A percentile compares a stretch with the other conserved stretches of the same genome.
These are phyloP conservation scores for Phoenicopterus ruber DNA, from an alignment of 2,113 vertebrate species.

Conservation along the genomic window DNA sequence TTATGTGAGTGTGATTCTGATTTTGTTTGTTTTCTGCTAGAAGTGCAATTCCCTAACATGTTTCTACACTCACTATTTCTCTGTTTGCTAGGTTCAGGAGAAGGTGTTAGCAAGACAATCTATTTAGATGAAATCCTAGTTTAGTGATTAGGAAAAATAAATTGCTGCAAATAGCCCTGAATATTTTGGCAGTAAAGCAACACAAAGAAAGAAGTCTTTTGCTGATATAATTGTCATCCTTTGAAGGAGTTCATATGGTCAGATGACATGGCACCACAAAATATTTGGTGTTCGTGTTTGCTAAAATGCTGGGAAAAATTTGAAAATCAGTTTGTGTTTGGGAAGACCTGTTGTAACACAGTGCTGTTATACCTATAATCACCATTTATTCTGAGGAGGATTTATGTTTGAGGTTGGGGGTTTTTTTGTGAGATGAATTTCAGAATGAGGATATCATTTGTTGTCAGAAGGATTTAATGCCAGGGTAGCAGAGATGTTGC, in stretches of 20 bases:
- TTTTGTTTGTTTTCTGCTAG: not conserved
- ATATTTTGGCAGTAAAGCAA: not conserved
- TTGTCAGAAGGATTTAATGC: not conserved
- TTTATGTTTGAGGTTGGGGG: not conserved
- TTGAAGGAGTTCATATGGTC: not conserved
- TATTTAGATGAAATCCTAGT: not conserved
- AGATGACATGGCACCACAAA: not conserved
- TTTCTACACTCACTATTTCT: not conserved
- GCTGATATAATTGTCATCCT: not conserved
- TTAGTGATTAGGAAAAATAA: not conserved
- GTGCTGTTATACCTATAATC: not conserved
- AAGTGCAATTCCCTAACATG: not conserved
- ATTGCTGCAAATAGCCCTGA: not conserved
- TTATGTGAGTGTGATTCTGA: not conserved
- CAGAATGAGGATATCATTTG: not conserved
- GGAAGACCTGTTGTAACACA: not conserved
- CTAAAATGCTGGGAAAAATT: not conserved
- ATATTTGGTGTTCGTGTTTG: not conserved
- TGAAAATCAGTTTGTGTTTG: not conserved
- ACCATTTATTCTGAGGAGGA: not conserved
- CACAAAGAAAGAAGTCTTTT: not conserved
- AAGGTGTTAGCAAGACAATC: not conserved
- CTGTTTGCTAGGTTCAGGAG: not conserved
- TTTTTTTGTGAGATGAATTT: not conserved
- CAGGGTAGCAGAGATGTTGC: accelerated